Evolutionary conservation across 2,797 vertebrate genomes (phyloP).

Genomic region (Clamator glandarius): DNA sequence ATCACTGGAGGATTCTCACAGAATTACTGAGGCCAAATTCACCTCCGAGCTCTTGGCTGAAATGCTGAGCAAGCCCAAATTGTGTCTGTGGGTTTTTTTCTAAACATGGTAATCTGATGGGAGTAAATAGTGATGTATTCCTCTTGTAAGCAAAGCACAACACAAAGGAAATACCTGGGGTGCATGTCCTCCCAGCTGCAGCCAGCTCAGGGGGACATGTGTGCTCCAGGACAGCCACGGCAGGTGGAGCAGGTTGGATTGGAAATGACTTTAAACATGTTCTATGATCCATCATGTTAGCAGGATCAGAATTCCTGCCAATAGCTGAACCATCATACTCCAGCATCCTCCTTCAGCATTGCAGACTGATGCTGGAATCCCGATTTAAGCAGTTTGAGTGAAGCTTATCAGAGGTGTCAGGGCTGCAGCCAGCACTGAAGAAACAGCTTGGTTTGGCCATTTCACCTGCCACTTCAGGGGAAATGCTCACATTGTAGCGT

Average conservation of each 20-base stretch:
- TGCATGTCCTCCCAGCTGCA: neutral
- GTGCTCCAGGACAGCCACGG: accelerated
- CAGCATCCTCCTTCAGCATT: neutral
- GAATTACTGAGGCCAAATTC: neutral
- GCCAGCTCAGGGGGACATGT: accelerated
- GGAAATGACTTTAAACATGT: neutral
- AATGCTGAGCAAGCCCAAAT: neutral
- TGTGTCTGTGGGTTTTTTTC: neutral
- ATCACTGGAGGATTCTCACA: neutral
- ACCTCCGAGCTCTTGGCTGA: neutral
- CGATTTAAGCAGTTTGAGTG: neutral
- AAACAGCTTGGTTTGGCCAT: neutral
- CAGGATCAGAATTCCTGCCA: accelerated
- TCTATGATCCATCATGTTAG: accelerated
- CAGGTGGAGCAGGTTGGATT: neutral
- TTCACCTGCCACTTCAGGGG: neutral
- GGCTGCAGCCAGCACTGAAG: accelerated
- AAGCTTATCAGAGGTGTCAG: neutral
- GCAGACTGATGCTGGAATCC: neutral
- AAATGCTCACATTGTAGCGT: neutral
- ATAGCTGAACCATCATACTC: neutral
- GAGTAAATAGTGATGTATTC: neutral
- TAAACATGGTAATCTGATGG: accelerated
- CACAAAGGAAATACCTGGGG: accelerated
- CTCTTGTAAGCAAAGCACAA: neutral